Evolutionary conservation across 2,113 vertebrate genomes (phyloP), one percentile per base, ranked within the genome.

Genomic region (Uria lomvia): DNA sequence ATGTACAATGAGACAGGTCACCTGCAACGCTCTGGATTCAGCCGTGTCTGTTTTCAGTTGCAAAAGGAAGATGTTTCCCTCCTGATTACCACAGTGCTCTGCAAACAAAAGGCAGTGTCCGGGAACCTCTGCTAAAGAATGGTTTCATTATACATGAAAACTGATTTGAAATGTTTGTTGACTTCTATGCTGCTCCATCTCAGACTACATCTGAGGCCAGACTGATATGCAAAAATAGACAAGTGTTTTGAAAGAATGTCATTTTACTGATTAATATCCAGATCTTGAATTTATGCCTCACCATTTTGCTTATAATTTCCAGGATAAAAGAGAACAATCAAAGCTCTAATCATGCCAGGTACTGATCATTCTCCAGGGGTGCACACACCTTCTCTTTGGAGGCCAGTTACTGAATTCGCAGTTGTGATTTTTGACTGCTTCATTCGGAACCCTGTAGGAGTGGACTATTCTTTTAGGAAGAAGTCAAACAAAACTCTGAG

Each of bases 31-130:
- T 75, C 14, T 1, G 1, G 15, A 58, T 63, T 77, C 21, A 21
- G 22, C 15, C 6, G 0, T 12, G 13, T 30, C 47, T 80, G 13
- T 2, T 76, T 83, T 73, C 1, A 5, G 20, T 76, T 5, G 1
- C 32, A 90, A 62, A 62, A 78, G 9, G 12, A 67, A 50, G 43
- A 32, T 49, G 19, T 77, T 94, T 70, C 27, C 12, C 11, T 38
- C 36, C 29, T 1, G 3, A 32, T 77, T 78, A 20, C 15, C 24
- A 45, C 27, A 36, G 22, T 21, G 58, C 45, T 83, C 71, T 92
- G 23, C 16, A 60, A 94, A 76, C 13, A 6, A 75, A 38, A 45
- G 15, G 4, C 17, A 78, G 4, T 29, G 5, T 17, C 56, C 45
- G 34, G 22, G 27, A 91, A 91, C 70, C 19, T 70, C 19, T 62